Base-by-base conservation (phyloP, 2,888 invertebrate species). In the Drosophila ezoana region DNA sequence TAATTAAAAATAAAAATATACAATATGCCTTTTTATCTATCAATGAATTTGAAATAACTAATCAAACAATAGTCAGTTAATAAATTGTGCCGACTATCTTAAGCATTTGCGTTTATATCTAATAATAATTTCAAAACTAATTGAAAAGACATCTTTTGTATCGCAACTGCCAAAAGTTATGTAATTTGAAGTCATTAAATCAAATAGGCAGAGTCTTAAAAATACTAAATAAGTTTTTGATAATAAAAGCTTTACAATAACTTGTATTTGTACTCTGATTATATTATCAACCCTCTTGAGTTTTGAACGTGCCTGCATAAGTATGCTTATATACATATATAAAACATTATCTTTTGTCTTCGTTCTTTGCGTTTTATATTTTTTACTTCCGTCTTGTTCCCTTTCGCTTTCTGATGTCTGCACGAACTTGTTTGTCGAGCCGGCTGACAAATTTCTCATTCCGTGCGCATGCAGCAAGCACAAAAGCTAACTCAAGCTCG, bases 331-430 rank as follows among this genome's bases (percentile, higher is more conserved):
- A 10, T n/a, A 49, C 45, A 33, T 2, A 13, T 20, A 38, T 48
- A 6, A 16, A 45, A 18, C n/a, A 37, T 51, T 52, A 37, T 43
- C 14, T 33, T 28, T 14, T 35, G 59, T 11, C 13, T 37, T 70
- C 44, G 54, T 37, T 53, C 16, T 44, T 28, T 58, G n/a, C 5
- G 33, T 43, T 58, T 56, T n/a, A 33, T 13, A 23, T 14, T 33
- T 62, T 62, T 14, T 10, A 33, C 44, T 69, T 52, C 18, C 20
- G 20, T 32, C 43, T 40, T 32, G 32, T 58, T 40, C 38, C 52
- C 73, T 65, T 72, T 71, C 58, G 14, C 58, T 71, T 76, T 59
- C 70, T 35, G 47, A 54, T 58, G 18, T n/a, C 51, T 65, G 62
- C 45, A 63, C 63, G 52, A 60, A 70, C 23, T 70, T 66, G 65